These are phyloP conservation scores for Zeus faber DNA, from an alignment of 2,113 vertebrate genomes.

Conservation along the genomic window DNA sequence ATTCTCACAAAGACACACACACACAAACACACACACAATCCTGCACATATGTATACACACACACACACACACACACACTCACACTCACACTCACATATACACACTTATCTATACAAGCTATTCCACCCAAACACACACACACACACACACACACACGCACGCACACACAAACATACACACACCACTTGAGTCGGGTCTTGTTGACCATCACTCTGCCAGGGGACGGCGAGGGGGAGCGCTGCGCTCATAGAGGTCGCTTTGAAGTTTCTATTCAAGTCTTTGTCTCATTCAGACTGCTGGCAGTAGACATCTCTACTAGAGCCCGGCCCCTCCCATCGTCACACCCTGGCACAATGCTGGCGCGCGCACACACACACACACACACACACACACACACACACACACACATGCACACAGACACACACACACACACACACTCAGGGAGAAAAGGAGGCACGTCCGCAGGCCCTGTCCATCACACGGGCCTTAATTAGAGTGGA, in stretches of 20 bases:
- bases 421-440: conserved; percentile 28
- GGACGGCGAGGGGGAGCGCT: conserved; percentile 29
- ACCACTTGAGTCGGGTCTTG: conserved; percentile 56
- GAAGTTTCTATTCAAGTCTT: conserved; percentile 78
- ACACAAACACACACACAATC: background rate
- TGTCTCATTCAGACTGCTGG: conserved; percentile 73
- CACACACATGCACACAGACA: conserved; percentile 37
- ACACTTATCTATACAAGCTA: background rate
- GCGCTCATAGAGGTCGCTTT: conserved; percentile 70
- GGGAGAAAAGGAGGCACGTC: conserved; percentile 65
- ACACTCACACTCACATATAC: conserved; percentile 10
- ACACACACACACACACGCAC: conserved; percentile 25
- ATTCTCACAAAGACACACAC: background rate
- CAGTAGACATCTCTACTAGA: conserved; percentile 74
- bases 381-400: conserved; percentile 26
- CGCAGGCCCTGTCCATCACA: conserved; percentile 75
- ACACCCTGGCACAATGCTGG: conserved; percentile 34
- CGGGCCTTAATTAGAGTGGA: conserved; percentile 72
- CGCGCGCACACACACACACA: conserved; percentile 6
- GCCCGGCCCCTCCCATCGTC: conserved; percentile 49
- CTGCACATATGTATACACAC: no score
- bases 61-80: conserved; percentile 2
- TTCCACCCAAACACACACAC: conserved; percentile 3
- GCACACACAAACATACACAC: conserved; percentile 37
- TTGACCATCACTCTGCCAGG: conserved; percentile 58